These are phyloP conservation scores for Tragopan temminckii DNA, from an alignment of 2,797 vertebrate genomes.

Conservation along the genomic window DNA sequence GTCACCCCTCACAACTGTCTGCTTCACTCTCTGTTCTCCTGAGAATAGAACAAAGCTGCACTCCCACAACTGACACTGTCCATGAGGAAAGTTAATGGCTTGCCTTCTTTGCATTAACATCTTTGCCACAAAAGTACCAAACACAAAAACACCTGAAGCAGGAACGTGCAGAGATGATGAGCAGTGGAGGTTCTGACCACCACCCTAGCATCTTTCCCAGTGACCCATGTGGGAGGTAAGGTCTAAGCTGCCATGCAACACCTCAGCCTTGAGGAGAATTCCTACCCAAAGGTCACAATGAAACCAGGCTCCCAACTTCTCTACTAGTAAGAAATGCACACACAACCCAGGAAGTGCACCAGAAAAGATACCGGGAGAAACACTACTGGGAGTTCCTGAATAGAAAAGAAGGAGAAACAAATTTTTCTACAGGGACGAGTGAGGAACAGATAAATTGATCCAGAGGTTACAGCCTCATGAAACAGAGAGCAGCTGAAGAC, in stretches of 20 bases:
- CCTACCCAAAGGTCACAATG: neutral
- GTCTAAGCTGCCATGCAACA: neutral
- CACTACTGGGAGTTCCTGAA: neutral
- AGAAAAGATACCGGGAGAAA: neutral
- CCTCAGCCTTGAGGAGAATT: neutral
- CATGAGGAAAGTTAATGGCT: accelerated
- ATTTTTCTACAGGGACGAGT: neutral
- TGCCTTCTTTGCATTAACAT: neutral
- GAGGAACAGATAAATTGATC: neutral
- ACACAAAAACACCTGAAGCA: neutral
- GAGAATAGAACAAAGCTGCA: neutral
- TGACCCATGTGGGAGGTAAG: neutral
- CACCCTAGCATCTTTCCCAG: neutral
- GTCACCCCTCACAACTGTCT: neutral
- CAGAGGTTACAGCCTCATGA: neutral
- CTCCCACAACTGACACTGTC: neutral
- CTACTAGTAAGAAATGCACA: neutral
- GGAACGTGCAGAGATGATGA: neutral
- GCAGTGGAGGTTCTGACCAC: neutral
- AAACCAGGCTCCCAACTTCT: neutral
- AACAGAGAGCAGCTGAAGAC: neutral
- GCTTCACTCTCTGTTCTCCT: neutral
- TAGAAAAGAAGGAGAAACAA: neutral
- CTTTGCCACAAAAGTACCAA: neutral
- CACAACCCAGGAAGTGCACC: neutral